A percentile compares a stretch with the other conserved stretches of the same genome.
Evolutionary conservation across 2,888 invertebrate species (phyloP).

Genomic region (Apamea sordens): DNA sequence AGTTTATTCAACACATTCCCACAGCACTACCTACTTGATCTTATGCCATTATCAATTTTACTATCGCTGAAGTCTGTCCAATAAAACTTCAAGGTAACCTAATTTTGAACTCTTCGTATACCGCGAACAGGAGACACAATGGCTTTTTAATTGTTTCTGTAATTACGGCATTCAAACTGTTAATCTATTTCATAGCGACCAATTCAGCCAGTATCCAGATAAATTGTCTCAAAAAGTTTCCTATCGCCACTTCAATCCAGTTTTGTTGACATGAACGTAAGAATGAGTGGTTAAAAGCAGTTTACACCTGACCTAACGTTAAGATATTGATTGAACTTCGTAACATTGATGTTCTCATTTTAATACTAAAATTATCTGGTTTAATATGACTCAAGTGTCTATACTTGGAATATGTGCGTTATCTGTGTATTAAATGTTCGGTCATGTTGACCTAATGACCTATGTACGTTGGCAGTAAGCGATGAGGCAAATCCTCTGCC

Average conservation of each 20-base stretch:
- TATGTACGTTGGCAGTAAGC: conserved; percentile 88
- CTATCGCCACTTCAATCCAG: conserved; percentile 16
- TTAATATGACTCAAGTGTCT: conserved; percentile 42
- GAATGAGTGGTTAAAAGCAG: conserved; percentile 46
- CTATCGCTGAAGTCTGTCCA: conserved; percentile 8
- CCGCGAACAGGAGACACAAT: too few species aligned
- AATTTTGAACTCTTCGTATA: background rate
- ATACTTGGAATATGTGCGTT: conserved; percentile 44
- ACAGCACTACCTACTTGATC: background rate
- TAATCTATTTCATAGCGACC: background rate
- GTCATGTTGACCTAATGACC: conserved; percentile 84
- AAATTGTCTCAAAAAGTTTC: conserved; percentile 1
- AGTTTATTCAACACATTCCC: conserved; percentile 52
- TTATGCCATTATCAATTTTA: conserved; percentile 8
- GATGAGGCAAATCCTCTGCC: conserved; percentile 88
- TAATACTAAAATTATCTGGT: conserved; percentile 56
- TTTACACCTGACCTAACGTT: conserved; percentile 44
- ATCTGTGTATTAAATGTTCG: conserved; percentile 65
- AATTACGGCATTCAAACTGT: background rate
- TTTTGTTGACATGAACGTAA: conserved; percentile 15
- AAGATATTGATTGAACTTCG: conserved; percentile 59
- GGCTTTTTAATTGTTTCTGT: too few species aligned
- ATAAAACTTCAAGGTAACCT: conserved; percentile 36
- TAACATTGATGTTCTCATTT: conserved; percentile 56
- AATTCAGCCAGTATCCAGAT: conserved; percentile 2